Conservation (phyloP, 2,888 invertebrate species). For the Furcula furcula region DNA sequence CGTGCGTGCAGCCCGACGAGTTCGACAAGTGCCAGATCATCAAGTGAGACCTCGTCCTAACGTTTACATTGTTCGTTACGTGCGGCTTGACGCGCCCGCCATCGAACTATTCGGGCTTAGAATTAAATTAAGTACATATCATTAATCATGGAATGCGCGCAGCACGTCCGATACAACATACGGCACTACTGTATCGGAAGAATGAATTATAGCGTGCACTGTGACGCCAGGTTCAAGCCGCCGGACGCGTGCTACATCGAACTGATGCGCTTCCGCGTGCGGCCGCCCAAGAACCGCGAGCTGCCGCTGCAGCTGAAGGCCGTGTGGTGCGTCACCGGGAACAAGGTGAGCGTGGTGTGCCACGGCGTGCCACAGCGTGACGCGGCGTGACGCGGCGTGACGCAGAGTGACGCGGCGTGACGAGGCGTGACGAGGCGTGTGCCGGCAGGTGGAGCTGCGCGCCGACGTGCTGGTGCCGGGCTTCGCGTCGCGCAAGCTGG, state of each 20-base stretch:
- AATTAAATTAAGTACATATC: no score
- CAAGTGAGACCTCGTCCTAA: constrained; percentile 80
- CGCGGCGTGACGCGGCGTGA: constrained; percentile 97
- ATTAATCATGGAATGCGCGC: no score
- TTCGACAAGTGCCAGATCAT: constrained; percentile 93
- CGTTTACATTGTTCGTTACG: not conserved
- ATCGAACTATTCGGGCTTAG: no score
- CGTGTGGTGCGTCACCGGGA: constrained; percentile 92
- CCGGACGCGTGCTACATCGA: constrained; percentile 99
- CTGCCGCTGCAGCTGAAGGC: constrained; percentile 97
- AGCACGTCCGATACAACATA: no score
- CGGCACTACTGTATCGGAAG: not conserved
- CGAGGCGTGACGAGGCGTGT: not conserved
- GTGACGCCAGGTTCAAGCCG: constrained; percentile 90
- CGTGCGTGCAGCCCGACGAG: constrained; percentile 94
- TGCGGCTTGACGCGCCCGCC: no score
- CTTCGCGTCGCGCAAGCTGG: constrained; percentile 96
- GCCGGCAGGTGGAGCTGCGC: constrained; percentile 91
- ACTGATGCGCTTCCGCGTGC: constrained; percentile 96
- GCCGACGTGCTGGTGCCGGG: constrained; percentile 98
- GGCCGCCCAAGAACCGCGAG: constrained; percentile 97
- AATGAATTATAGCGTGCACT: no score
- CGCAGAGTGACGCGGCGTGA: constrained; percentile 97
- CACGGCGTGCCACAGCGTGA: constrained; percentile 82
- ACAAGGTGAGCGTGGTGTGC: constrained; percentile 79